phyloP scores from a whole-genome alignment of 2,888 invertebrate genomes.

The Dione vanillae region DNA sequence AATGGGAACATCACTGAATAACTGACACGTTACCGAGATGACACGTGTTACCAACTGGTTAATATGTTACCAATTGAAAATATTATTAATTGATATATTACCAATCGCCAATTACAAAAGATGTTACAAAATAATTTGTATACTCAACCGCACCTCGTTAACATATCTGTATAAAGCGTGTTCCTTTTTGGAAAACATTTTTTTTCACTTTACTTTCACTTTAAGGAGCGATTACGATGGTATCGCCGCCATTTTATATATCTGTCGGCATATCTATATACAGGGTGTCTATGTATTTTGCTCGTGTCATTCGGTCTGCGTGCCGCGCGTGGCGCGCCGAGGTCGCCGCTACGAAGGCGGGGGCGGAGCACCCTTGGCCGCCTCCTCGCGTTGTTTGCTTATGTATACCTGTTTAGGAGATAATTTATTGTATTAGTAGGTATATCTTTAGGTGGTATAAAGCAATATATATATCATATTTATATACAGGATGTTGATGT shows the following conservation, averaged over 20 bases:
- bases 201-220: not conserved
- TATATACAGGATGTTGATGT: too few species aligned
- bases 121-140: not conserved
- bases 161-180: constrained; percentile 10
- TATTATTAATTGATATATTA: not conserved
- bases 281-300: constrained; percentile 9
- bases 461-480: too few species aligned
- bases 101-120: not conserved
- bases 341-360: constrained; percentile 67
- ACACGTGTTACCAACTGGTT: not conserved
- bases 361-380: constrained; percentile 49
- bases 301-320: constrained; percentile 61
- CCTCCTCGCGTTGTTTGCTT: constrained; percentile 76
- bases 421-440: not conserved
- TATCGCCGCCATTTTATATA: not conserved
- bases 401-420: constrained; percentile 70
- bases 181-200: not conserved
- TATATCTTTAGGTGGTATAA: too few species aligned
- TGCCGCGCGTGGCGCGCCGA: constrained; percentile 64
- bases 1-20: not conserved
- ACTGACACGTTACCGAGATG: not conserved
- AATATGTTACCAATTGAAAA: not conserved
- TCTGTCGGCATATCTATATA: not conserved
- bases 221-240: not conserved
- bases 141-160: too few species aligned